A percentile compares a stretch with the other conserved stretches of the same genome.
Evolutionary conservation across 1,140 invertebrate genomes (phyloP).

Genomic region (Phocides pigmalion): DNA sequence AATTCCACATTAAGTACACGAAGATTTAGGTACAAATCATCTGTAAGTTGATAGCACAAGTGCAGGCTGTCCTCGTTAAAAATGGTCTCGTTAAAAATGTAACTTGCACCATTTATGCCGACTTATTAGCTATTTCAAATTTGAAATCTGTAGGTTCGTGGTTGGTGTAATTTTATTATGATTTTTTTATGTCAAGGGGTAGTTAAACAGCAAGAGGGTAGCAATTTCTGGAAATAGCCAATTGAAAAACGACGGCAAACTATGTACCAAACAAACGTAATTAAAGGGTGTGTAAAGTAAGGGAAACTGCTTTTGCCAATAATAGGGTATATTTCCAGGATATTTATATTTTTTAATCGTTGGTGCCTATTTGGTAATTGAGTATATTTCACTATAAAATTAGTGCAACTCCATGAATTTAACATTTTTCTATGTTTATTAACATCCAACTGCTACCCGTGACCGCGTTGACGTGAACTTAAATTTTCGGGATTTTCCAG

Average conservation of each 20-base stretch:
- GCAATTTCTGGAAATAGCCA: background rate
- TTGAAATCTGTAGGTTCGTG: background rate
- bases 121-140: background rate
- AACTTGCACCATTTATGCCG: no score
- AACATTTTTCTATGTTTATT: no score
- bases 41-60: no score
- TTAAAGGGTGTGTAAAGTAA: background rate
- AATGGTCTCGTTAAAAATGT: background rate
- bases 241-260: background rate
- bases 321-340: background rate
- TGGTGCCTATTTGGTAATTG: no score
- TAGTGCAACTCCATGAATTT: no score
- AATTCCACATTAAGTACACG: no score
- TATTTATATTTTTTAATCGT: no score
- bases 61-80: background rate
- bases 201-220: background rate
- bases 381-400: no score
- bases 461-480: no score
- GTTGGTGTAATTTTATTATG: background rate
- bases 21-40: no score
- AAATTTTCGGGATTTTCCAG: no score
- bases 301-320: background rate
- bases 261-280: background rate
- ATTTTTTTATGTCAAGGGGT: background rate
- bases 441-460: no score